phyloP scores from a whole-genome alignment of 53 echinoderm and acorn worm genomes.

The Luidia sarsii region DNA sequence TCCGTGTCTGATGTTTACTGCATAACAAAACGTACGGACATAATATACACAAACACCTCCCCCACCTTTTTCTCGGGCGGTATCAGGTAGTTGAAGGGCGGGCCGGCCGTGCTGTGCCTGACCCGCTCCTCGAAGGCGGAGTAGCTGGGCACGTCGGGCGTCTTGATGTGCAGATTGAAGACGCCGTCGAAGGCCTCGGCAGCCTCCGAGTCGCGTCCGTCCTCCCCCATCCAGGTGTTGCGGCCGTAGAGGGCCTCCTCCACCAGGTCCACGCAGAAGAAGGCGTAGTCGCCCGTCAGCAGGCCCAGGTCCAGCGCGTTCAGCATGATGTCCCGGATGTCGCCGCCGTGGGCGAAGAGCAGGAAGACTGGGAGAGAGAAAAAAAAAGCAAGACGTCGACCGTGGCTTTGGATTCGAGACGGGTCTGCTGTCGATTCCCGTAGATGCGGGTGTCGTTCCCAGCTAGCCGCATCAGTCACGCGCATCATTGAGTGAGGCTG shows the following conservation, averaged over 20 bases:
- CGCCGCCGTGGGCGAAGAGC: conserved; percentile 66
- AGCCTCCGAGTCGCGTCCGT: conserved; percentile 74
- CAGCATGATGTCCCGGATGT: conserved; percentile 73
- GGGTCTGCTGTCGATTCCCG: no score
- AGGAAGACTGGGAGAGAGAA: conserved; percentile 53
- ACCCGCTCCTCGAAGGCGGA: conserved; percentile 42
- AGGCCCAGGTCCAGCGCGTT: conserved; percentile 60
- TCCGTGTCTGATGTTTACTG: no score
- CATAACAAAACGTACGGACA: no score
- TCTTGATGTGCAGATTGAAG: conserved; percentile 64
- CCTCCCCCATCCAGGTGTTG: conserved; percentile 79
- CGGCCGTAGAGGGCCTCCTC: conserved; percentile 43
- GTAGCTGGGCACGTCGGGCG: conserved; percentile 48
- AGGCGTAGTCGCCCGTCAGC: conserved; percentile 67
- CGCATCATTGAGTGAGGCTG: no score
- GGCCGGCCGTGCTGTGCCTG: conserved; percentile 6
- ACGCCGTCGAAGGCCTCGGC: conserved; percentile 52
- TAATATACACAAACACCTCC: no score
- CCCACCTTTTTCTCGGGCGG: neutral
- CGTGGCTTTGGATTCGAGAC: no score
- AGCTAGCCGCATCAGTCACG: no score
- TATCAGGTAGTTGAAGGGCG: conserved; percentile 53
- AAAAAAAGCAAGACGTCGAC: no score
- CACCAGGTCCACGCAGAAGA: conserved; percentile 67
- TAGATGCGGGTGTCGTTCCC: no score